phyloP scores from a whole-genome alignment of 2,888 invertebrate species.

The Drosophila recens region DNA sequence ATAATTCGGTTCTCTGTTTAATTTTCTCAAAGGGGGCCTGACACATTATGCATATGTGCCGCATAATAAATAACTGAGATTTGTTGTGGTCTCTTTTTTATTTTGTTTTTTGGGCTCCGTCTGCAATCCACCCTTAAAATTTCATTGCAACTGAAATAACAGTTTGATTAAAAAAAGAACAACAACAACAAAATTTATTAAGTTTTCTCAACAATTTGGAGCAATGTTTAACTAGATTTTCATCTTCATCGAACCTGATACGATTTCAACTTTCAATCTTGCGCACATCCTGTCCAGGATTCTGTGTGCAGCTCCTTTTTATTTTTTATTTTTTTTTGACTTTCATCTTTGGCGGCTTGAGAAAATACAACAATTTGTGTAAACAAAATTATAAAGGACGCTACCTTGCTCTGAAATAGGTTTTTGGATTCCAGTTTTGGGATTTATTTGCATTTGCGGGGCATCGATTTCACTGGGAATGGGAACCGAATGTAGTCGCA shows the following conservation, averaged over 20 bases:
- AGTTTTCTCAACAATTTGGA: conserved; percentile 5
- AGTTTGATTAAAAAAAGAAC: neutral
- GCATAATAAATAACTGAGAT: conserved; percentile 30
- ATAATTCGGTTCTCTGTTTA: conserved; percentile 21
- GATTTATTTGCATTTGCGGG: conserved; percentile 67
- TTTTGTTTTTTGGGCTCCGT: neutral
- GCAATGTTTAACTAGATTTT: conserved; percentile 17
- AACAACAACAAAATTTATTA: conserved; percentile 2
- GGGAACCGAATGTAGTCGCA: conserved; percentile 40
- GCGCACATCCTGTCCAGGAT: conserved; percentile 59
- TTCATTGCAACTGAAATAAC: neutral
- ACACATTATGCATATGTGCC: conserved; percentile 18
- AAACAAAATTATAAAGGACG: conserved; percentile 50
- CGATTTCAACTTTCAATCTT: conserved; percentile 33
- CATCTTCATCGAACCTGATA: conserved; percentile 20
- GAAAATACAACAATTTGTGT: conserved; percentile 67
- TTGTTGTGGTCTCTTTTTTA: conserved; percentile 17
- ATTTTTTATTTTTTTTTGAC: conserved; percentile 23
- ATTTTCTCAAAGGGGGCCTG: neutral
- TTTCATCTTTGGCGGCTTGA: conserved; percentile 71
- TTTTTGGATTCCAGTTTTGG: conserved; percentile 22
- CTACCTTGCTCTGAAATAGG: conserved; percentile 19
- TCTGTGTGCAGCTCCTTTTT: neutral
- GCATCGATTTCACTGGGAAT: conserved; percentile 72
- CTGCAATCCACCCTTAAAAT: conserved; percentile 35